Percentiles rank a stretch among this genome's conserved stretches.
phyloP scores from a whole-genome alignment of 2,888 invertebrate species.

The Drosophila silvestris region DNA sequence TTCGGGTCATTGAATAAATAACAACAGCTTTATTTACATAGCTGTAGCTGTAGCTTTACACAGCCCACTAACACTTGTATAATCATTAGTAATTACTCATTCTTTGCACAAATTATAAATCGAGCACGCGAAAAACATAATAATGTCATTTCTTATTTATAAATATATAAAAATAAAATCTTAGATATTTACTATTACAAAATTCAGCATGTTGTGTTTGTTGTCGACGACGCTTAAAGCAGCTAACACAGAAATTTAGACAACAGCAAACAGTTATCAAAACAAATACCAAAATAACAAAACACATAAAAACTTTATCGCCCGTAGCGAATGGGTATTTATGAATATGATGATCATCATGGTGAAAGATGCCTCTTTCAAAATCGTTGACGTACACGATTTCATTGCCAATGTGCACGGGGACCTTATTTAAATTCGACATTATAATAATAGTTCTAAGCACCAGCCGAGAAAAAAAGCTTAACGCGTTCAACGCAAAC shows the following conservation, averaged over 20 bases:
- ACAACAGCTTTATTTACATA: neutral
- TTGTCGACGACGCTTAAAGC: neutral
- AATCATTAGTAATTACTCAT: neutral
- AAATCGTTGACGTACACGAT: neutral
- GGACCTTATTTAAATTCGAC: neutral
- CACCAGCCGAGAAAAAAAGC: neutral
- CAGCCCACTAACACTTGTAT: neutral
- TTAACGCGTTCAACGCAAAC: neutral
- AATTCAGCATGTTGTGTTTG: neutral
- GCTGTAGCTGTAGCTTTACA: no score
- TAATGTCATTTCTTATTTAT: neutral
- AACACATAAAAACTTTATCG: neutral
- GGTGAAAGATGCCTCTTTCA: rapidly evolving
- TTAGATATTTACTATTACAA: conserved; percentile 19
- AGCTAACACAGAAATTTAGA: conserved; percentile 4
- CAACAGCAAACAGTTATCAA: neutral
- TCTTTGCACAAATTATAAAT: neutral
- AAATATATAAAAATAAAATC: neutral
- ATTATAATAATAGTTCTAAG: neutral
- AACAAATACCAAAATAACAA: neutral
- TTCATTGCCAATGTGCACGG: neutral
- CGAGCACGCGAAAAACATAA: neutral
- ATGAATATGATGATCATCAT: no score
- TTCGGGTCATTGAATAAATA: neutral
- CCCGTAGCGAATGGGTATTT: neutral